Base-by-base conservation (phyloP, 1,140 invertebrate species). In the Ylistrum balloti region DNA sequence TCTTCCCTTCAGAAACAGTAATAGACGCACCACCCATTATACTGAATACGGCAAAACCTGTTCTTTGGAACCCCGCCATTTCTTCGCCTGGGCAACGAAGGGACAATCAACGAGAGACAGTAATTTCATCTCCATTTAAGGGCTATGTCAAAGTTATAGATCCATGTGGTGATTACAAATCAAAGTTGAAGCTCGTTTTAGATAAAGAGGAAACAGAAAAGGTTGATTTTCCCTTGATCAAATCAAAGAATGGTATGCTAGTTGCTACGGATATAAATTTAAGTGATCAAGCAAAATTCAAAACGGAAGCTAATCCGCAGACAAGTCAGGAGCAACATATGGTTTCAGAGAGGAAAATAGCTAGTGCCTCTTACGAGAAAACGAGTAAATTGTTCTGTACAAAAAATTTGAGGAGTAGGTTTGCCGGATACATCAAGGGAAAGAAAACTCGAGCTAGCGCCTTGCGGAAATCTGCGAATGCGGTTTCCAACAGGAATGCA, bases 1-100 rank as follows among this genome's bases (percentile, higher is more conserved):
- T 92, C 11, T 93, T 93, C 85, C 93, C 92, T 11, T 89, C 86
- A 1, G 89, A 93, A 85, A 35, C 88, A 9, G 88, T 86, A 41
- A 33, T 91, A 0, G 33, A 91, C 34, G 90, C 48, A 74, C 74
- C 35, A 13, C 87, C 89, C n/a, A 88, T 87, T 87, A 90, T 92
- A 33, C 34, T 89, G 9, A 89, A 90, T 38, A 87, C 86, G 17
- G 56, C 9, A n/a, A 88, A 74, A 41, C 34, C 87, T 22, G 28
- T 89, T n/a, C 85, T 88, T 22, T 92, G 91, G 91, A 85, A 89
- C 20, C 91, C 89, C 32, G 45, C 88, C 7, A 86, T n/a, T 88
- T 92, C 91, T 32, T 56, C 86, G 33, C 74, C 89, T 33, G 45
- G 85, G 28, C 87, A 33, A 32, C 86, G 28, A 74, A 74, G n/a